Evolutionary conservation across 2,113 vertebrate genomes (phyloP), one percentile per base, ranked within the genome.

Genomic region (Dicentrarchus labrax): DNA sequence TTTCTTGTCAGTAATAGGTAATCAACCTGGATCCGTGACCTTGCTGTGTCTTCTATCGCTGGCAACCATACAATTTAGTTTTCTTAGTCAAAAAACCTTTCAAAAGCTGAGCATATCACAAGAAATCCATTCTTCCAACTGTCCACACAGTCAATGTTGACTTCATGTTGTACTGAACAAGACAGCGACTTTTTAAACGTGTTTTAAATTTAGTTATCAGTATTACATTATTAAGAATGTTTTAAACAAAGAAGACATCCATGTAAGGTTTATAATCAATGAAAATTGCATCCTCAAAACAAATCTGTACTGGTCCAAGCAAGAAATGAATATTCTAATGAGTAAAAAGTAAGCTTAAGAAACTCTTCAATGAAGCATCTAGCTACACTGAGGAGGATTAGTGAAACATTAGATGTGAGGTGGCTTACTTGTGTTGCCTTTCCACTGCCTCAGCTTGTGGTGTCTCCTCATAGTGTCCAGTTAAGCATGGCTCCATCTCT

Each of bases 381-480:
- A 8, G 15, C n/a, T 38, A 41, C 53, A 45, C 36, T n/a, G 66
- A 13, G 56, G 21, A 71, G 65, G 59, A 80, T 83, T 65, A 80
- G 39, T 62, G 3, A 68, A 39, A 22, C 38, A 81, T 71, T 39
- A 81, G 10, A 21, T 69, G 39, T 43, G 69, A 59, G 67, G 19
- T 64, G 57, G 22, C 50, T 77, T 82, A 86, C 61, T 39, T 77
- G 56, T 86, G 71, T 60, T 50, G 66, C 39, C 30, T 67, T 57
- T 79, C 22, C 16, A 45, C 59, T 30, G 64, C 72, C 50, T 78
- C 72, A 19, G 39, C 67, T 72, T 51, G 36, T 56, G 57, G 4
- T 16, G 43, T 68, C 51, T 71, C 70, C 15, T 72, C 80, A 66
- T 17, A n/a, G 54, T 43, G 71, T 82, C 78, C 78, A 82, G 75